Conservation (phyloP, 2,888 invertebrate genomes). For the Iphiclides podalirius region DNA sequence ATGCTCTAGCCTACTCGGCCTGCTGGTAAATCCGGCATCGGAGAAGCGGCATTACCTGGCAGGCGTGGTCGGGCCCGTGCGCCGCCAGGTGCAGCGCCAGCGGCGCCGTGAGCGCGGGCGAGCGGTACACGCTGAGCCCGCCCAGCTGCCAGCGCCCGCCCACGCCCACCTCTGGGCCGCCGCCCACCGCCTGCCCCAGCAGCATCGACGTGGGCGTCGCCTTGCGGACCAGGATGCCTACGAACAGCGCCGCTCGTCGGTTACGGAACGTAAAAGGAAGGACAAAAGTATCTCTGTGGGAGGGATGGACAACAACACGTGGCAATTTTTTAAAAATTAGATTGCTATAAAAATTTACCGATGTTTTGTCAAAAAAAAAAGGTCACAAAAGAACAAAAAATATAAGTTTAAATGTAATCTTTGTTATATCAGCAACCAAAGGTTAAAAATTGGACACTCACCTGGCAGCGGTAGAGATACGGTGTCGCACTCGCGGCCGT, state of each 20-base stretch:
- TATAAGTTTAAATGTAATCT: too few relatives aligned
- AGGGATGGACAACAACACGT: too few relatives aligned
- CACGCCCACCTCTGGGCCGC: conserved; percentile 44
- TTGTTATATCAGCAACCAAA: too few relatives aligned
- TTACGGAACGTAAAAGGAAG: background rate
- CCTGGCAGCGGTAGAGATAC: conserved; percentile 81
- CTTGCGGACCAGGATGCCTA: conserved; percentile 79
- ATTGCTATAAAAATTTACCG: too few relatives aligned
- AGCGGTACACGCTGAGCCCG: conserved; percentile 77
- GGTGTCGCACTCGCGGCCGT: conserved; percentile 79
- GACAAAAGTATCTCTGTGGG: too few relatives aligned
- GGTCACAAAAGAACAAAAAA: background rate
- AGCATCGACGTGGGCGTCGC: conserved; percentile 77
- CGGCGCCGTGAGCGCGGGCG: conserved; percentile 72
- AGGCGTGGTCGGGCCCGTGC: conserved; percentile 52
- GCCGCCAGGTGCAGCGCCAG: conserved; percentile 79
- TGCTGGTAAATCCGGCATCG: too few relatives aligned
- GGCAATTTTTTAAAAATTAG: too few relatives aligned
- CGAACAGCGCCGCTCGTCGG: too few relatives aligned
- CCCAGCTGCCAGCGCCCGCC: conserved; percentile 77
- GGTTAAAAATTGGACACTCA: too few relatives aligned
- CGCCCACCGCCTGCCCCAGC: conserved; percentile 42
- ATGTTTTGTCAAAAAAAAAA: too few relatives aligned
- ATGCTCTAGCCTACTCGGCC: too few relatives aligned
- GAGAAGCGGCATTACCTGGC: conserved; percentile 7